Evolutionary conservation across 2,888 invertebrate species (phyloP).

Genomic region (Eubasilissa splendida): DNA sequence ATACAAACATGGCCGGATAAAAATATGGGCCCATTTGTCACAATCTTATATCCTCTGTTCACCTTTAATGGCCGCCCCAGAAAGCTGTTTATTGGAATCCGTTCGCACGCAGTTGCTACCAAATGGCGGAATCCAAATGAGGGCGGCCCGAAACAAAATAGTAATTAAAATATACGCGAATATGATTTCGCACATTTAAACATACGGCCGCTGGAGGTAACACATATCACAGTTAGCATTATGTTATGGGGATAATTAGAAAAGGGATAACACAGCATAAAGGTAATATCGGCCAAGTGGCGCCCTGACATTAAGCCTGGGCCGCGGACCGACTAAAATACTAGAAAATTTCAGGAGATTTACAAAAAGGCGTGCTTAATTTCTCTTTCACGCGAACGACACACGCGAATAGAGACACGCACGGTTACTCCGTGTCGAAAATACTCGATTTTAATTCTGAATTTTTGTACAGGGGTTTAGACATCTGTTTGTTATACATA

Average conservation of each 20-base stretch:
- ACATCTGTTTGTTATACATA: constrained; percentile 46
- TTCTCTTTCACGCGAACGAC: neutral
- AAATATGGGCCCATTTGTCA: constrained; percentile 57
- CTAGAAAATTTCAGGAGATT: neutral
- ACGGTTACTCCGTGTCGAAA: neutral
- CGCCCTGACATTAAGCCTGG: constrained; percentile 55
- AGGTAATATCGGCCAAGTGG: constrained; percentile 59
- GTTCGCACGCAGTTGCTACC: constrained; percentile 55
- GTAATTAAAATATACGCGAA: constrained; percentile 59
- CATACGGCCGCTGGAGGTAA: constrained; percentile 57
- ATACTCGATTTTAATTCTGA: constrained; percentile 23
- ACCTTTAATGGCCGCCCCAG: constrained; percentile 52
- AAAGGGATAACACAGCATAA: constrained; percentile 58
- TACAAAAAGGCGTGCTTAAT: neutral
- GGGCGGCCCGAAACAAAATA: constrained; percentile 57
- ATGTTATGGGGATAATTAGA: constrained; percentile 59
- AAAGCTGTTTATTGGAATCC: constrained; percentile 58
- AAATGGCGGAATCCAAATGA: constrained; percentile 52
- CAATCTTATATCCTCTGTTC: constrained; percentile 55
- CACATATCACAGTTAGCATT: constrained; percentile 59
- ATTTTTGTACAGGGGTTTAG: constrained; percentile 35
- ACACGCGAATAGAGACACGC: neutral
- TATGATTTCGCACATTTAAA: constrained; percentile 59
- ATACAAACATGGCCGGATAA: constrained; percentile 42
- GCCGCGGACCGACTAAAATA: neutral